phyloP scores from a whole-genome alignment of 2,113 vertebrate genomes.

The Entomyzon cyanotis region DNA sequence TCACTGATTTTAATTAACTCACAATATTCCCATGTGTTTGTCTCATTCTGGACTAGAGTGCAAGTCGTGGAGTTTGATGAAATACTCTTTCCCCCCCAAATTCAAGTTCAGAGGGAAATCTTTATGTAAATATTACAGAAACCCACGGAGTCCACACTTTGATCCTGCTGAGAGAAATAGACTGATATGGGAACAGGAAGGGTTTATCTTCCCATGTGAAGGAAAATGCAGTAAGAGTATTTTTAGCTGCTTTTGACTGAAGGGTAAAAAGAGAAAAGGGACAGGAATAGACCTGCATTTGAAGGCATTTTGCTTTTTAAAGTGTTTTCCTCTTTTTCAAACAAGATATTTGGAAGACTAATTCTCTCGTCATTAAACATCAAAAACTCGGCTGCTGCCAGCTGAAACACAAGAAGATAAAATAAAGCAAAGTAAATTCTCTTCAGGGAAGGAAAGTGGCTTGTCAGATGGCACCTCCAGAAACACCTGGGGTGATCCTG shows the following conservation, averaged over 20 bases:
- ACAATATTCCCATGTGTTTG: neutral
- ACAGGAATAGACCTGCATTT: neutral
- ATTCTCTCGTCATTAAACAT: slow-evolving; percentile 33
- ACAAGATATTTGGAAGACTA: slow-evolving; percentile 29
- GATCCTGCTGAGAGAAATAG: neutral
- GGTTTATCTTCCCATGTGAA: neutral
- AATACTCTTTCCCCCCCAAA: neutral
- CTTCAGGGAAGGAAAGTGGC: neutral
- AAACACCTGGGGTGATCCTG: neutral
- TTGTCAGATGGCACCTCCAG: neutral
- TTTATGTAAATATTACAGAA: neutral
- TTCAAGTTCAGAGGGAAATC: neutral
- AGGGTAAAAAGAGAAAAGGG: neutral
- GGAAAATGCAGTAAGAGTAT: neutral
- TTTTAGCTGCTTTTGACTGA: slow-evolving; percentile 57
- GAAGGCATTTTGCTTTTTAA: slow-evolving; percentile 18
- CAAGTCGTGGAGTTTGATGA: neutral
- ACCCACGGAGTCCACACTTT: neutral
- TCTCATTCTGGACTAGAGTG: neutral
- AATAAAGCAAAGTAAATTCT: neutral
- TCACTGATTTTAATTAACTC: neutral
- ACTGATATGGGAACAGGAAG: neutral
- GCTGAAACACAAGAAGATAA: neutral
- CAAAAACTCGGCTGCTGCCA: slow-evolving; percentile 27
- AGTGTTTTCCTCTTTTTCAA: neutral